Evolutionary conservation across 2,797 vertebrate species (phyloP).

Genomic region (Babyrousa celebensis): DNA sequence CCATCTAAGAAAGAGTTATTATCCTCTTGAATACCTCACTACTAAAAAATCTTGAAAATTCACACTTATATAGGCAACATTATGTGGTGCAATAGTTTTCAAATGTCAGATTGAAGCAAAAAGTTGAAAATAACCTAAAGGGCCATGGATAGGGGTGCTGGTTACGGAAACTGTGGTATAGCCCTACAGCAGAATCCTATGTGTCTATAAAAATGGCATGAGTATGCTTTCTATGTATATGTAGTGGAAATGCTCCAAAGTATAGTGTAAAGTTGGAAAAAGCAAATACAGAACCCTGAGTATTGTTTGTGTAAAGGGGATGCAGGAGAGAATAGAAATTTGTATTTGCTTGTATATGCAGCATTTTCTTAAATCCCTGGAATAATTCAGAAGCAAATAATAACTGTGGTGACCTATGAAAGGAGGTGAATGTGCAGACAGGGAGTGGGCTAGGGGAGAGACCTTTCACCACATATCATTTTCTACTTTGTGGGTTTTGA

Average conservation of each 20-base stretch:
- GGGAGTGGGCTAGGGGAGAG: not conserved
- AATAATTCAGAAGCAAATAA: slow-evolving; percentile 40
- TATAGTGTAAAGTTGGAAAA: not conserved
- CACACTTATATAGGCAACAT: slow-evolving; percentile 43
- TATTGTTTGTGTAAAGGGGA: not conserved
- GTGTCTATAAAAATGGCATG: not conserved
- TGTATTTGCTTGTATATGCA: slow-evolving; percentile 2
- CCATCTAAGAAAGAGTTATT: not conserved
- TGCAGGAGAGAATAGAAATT: slow-evolving; percentile 16
- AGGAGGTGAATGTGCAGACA: not conserved
- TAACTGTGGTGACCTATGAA: not conserved
- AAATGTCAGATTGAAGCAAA: slow-evolving; percentile 64
- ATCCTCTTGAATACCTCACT: not conserved
- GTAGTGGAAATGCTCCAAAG: not conserved
- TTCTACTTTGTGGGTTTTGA: slow-evolving; percentile 49
- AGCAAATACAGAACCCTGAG: not conserved
- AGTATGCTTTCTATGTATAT: not conserved
- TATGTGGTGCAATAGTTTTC: not conserved
- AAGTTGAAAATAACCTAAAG: slow-evolving; percentile 53
- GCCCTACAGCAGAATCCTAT: not conserved
- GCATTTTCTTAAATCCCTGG: not conserved
- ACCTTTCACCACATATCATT: not conserved
- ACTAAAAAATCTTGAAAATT: slow-evolving; percentile 41
- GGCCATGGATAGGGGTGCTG: not conserved
- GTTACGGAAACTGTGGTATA: slow-evolving; percentile 34